Conservation (phyloP, 2,888 invertebrate species). For the Amiota mariae region DNA sequence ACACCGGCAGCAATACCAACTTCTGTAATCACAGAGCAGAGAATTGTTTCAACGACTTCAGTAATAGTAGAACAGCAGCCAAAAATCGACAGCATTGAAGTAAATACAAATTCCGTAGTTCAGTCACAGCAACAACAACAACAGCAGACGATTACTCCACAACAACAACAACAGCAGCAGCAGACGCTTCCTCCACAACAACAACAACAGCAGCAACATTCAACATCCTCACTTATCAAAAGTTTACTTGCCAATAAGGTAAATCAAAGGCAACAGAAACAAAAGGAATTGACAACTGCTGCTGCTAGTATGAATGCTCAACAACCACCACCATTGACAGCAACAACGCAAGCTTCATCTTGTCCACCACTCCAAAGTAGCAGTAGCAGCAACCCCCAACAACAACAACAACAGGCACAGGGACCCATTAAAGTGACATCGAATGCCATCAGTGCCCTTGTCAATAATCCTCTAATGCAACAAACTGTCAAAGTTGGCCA, state of each 20-base stretch:
- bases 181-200: background rate
- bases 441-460: slow-evolving; percentile 70
- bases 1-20: no score
- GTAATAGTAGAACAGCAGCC: no score
- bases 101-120: no score
- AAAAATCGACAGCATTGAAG: no score
- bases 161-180: background rate
- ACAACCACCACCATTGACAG: slow-evolving; percentile 64
- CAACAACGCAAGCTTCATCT: slow-evolving; percentile 62
- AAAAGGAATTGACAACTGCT: slow-evolving; percentile 76
- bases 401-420: slow-evolving; percentile 46
- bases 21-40: no score
- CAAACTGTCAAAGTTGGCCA: slow-evolving; percentile 72
- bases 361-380: slow-evolving; percentile 48
- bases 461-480: slow-evolving; percentile 72
- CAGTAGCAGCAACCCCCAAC: slow-evolving; percentile 55
- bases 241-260: slow-evolving; percentile 96
- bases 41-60: no score
- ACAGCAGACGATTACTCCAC: background rate
- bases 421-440: slow-evolving; percentile 68
- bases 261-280: slow-evolving; percentile 80
- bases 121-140: background rate
- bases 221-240: slow-evolving; percentile 88
- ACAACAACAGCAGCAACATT: slow-evolving; percentile 45
- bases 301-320: no score